Percentiles rank a stretch among this genome's conserved stretches.
Evolutionary conservation across 2,888 invertebrate species (phyloP).

Genomic region (Cephus spinipes): DNA sequence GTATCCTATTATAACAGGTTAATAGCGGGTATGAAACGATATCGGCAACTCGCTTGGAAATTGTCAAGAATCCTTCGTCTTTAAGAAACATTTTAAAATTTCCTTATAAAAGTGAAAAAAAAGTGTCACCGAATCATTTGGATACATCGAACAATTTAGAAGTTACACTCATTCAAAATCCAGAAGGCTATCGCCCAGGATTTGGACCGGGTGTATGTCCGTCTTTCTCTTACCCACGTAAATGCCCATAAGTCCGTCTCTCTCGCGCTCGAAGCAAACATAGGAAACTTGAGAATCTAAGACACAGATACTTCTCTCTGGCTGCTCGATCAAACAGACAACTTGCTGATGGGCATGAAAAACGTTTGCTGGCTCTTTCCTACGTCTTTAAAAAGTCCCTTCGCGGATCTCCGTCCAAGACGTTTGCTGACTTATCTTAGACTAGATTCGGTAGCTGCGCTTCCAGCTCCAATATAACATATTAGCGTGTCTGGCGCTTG

Average conservation of each 20-base stretch:
- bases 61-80: no score
- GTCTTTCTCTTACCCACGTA: neutral
- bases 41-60: no score
- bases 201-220: neutral
- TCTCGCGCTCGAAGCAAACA: neutral
- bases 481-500: conserved; percentile 36
- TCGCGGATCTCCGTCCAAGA: neutral
- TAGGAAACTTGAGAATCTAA: neutral
- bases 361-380: neutral
- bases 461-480: conserved; percentile 48
- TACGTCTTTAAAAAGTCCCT: neutral
- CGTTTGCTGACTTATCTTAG: neutral
- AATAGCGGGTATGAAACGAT: no score
- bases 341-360: neutral
- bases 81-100: no score
- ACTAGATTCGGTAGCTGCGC: neutral
- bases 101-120: no score
- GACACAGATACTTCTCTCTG: neutral
- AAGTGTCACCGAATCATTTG: no score
- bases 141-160: no score
- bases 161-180: neutral
- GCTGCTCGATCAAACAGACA: neutral
- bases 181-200: neutral
- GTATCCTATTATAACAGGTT: no score
- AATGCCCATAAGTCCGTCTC: neutral